Percentiles rank a stretch among this genome's conserved stretches.
These are phyloP conservation scores for Hetaerina titia DNA, from an alignment of 2,888 invertebrate genomes.

Conservation along the genomic window DNA sequence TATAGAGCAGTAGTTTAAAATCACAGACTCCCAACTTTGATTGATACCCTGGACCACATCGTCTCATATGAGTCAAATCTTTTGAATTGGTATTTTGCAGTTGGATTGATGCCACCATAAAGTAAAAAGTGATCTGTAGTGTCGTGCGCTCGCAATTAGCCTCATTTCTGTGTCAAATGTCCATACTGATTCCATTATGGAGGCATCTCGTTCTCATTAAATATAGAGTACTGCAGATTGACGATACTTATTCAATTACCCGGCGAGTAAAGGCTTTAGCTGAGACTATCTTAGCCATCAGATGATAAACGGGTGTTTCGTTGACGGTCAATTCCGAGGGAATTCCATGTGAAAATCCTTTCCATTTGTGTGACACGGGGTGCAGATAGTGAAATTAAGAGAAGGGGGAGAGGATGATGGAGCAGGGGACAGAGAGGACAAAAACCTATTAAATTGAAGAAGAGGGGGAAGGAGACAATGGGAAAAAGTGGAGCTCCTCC, in stretches of 20 bases:
- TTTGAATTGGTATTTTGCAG: too few relatives aligned
- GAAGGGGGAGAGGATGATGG: not conserved
- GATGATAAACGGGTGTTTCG: conserved; percentile 9
- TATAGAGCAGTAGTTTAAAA: too few relatives aligned
- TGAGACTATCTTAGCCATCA: not conserved
- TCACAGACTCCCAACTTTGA: too few relatives aligned
- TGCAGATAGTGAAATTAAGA: conserved; percentile 32
- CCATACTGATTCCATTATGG: not conserved
- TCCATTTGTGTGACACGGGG: conserved; percentile 16
- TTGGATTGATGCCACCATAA: too few relatives aligned
- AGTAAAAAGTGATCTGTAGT: too few relatives aligned
- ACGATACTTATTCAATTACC: not conserved
- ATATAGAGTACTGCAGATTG: not conserved
- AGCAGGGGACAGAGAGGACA: not conserved
- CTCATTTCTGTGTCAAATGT: too few relatives aligned
- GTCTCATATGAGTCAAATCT: too few relatives aligned
- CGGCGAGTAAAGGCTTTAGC: not conserved
- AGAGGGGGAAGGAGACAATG: not conserved
- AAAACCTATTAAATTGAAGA: conserved; percentile 25
- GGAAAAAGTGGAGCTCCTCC: conserved; percentile 36
- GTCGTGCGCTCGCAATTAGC: too few relatives aligned
- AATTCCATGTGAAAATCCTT: conserved; percentile 11
- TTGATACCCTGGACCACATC: too few relatives aligned
- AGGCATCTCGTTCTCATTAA: not conserved
- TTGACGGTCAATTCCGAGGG: not conserved